Conservation (phyloP, 2,888 invertebrate genomes). For the Eupeodes luniger region DNA sequence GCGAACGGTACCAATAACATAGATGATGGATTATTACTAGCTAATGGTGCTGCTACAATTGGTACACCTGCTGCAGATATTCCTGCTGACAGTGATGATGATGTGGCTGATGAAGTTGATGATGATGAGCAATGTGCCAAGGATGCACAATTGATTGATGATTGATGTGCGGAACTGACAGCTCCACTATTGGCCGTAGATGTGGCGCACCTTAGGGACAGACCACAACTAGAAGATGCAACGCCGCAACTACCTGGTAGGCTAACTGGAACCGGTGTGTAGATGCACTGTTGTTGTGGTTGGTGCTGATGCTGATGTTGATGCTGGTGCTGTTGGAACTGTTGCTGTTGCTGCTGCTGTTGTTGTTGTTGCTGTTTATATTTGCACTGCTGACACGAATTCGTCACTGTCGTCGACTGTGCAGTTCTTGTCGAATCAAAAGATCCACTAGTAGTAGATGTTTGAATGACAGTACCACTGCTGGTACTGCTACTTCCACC, state of each 20-base stretch:
- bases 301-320: conserved; percentile 78
- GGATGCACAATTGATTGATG: conserved; percentile 72
- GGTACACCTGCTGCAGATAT: conserved; percentile 65
- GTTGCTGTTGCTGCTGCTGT: conserved; percentile 73
- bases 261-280: conserved; percentile 47
- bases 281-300: conserved; percentile 77
- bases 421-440: conserved; percentile 25
- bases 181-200: conserved; percentile 78
- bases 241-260: conserved; percentile 64
- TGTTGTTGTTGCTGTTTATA: conserved; percentile 78
- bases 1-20: conserved; percentile 81
- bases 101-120: conserved; percentile 57
- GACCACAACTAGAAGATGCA: conserved; percentile 65
- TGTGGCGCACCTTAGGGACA: conserved; percentile 76
- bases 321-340: conserved; percentile 56
- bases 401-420: conserved; percentile 31
- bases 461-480: conserved; percentile 42
- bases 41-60: conserved; percentile 68
- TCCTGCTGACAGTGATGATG: conserved; percentile 65
- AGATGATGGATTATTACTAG: conserved; percentile 77
- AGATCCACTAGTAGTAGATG: conserved; percentile 27
- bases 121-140: conserved; percentile 52
- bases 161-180: conserved; percentile 72
- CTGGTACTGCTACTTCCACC: not conserved
- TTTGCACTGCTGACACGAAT: conserved; percentile 77